Evolutionary conservation across 2,797 vertebrate species (phyloP), one percentile per base, ranked within the genome.

Genomic region (Enteromius afrohamiltoni): DNA sequence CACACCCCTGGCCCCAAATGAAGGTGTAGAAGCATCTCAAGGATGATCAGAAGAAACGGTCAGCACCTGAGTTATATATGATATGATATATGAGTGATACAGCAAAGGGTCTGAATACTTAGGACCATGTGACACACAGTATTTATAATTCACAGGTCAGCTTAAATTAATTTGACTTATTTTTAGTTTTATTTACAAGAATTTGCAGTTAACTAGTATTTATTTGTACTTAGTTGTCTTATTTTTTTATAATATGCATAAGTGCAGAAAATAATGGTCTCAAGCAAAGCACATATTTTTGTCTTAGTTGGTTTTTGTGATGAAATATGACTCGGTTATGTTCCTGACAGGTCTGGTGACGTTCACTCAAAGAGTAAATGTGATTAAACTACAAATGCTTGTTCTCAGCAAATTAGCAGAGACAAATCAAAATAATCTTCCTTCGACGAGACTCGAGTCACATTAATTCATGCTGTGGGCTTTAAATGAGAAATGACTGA

Each of bases 381-480:
- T 31, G 49, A n/a, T 40, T 31, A 37, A 51, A 58, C 37, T 16
- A 51, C 23, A 26, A 45, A 62, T 69, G 68, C 77, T 83, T 29
- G 51, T 19, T 58, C 55, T 67, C 26, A 31, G 65, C 47, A 74
- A 55, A 83, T 26, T 34, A 47, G 9, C 70, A 40, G 42, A 8
- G 19, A 34, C 55, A 0, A 64, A 78, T 70, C 53, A 55, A 34
- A 21, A 19, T 51, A 26, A 0, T 26, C 64, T 68, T 60, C 14
- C 64, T 77, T 62, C 16, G 4, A 58, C 3, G 80, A 69, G 73
- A 77, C 49, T 64, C 60, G 58, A 70, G 49, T 70, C 69, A 47
- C 9, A 11, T 34, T 11, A 45, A 49, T 37, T 60, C 26, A 47
- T 19, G 68, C 2, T 6, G 42, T 64, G 65, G 55, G 79, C 42